These are phyloP conservation scores for Rhombomys opimus DNA, from an alignment of 2,113 vertebrate genomes.

Conservation along the genomic window DNA sequence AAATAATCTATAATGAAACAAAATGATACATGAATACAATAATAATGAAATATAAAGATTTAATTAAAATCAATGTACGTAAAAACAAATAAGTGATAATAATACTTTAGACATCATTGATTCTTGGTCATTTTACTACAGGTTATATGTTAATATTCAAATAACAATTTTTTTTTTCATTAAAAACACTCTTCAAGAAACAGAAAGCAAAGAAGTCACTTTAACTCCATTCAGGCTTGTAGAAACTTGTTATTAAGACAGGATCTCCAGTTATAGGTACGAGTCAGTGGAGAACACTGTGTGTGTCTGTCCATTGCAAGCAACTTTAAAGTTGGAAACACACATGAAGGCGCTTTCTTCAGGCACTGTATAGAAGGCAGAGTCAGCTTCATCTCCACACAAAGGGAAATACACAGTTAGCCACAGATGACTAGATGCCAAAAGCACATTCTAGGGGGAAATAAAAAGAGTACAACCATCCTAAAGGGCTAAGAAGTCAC, in stretches of 20 bases:
- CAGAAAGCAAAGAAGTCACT: not conserved
- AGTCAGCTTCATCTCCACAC: not conserved
- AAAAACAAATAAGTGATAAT: not conserved
- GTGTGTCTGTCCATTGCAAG: not conserved
- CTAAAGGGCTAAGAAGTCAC: not conserved
- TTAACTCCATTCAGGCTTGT: not conserved
- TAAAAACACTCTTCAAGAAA: not conserved
- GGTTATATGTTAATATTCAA: not conserved
- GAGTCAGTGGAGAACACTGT: not conserved
- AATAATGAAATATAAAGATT: not conserved
- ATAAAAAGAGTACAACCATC: not conserved
- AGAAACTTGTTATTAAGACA: not conserved
- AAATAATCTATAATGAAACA: not conserved
- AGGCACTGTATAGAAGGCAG: not conserved
- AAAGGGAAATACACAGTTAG: not conserved
- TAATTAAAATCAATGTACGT: not conserved
- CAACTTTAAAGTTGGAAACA: not conserved
- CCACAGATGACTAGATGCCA: not conserved
- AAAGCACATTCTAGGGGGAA: not conserved
- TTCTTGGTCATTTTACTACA: not conserved
- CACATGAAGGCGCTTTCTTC: not conserved
- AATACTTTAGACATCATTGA: not conserved
- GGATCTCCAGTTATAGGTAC: not conserved
- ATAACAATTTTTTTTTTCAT: not conserved
- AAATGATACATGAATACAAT: not conserved